phyloP scores from a whole-genome alignment of 2,113 vertebrate genomes.

The Nycticorax nycticorax region DNA sequence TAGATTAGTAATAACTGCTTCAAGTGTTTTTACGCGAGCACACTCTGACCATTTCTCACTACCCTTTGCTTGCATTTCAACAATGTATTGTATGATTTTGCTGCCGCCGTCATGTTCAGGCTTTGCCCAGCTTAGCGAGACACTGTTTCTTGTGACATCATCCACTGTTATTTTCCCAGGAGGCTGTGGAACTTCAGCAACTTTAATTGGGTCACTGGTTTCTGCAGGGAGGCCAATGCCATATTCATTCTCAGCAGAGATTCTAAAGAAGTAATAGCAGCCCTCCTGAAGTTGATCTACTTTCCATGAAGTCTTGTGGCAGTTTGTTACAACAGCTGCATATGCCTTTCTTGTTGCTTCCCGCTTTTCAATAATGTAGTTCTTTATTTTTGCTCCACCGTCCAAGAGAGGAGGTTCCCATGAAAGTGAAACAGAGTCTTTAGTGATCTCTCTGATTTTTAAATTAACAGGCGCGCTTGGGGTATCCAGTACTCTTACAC shows the following conservation, averaged over 20 bases:
- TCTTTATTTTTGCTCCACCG: constrained; percentile 95
- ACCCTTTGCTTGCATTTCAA: constrained; percentile 94
- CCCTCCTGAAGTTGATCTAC: constrained; percentile 94
- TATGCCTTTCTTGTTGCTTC: constrained; percentile 96
- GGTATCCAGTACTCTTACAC: constrained; percentile 93
- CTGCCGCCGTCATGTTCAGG: constrained; percentile 97
- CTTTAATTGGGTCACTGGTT: constrained; percentile 89
- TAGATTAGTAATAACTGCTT: constrained; percentile 87
- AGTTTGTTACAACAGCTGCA: constrained; percentile 93
- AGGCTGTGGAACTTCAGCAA: constrained; percentile 94
- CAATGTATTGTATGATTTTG: constrained; percentile 92
- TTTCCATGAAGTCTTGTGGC: constrained; percentile 91
- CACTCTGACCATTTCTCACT: constrained; percentile 93
- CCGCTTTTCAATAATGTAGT: constrained; percentile 96
- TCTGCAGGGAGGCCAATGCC: constrained; percentile 91
- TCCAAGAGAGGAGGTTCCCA: constrained; percentile 94
- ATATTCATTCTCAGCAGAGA: constrained; percentile 92
- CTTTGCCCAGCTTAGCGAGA: constrained; percentile 93
- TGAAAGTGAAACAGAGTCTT: constrained; percentile 89
- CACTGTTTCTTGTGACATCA: constrained; percentile 93
- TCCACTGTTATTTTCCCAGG: constrained; percentile 92
- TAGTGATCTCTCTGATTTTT: constrained; percentile 92
- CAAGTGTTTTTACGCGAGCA: constrained; percentile 90
- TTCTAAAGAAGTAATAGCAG: constrained; percentile 93
- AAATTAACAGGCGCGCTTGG: constrained; percentile 91